Evolutionary conservation across 2,797 vertebrate genomes (phyloP), one percentile per base, ranked within the genome.

Genomic region (Graptemys geographica): DNA sequence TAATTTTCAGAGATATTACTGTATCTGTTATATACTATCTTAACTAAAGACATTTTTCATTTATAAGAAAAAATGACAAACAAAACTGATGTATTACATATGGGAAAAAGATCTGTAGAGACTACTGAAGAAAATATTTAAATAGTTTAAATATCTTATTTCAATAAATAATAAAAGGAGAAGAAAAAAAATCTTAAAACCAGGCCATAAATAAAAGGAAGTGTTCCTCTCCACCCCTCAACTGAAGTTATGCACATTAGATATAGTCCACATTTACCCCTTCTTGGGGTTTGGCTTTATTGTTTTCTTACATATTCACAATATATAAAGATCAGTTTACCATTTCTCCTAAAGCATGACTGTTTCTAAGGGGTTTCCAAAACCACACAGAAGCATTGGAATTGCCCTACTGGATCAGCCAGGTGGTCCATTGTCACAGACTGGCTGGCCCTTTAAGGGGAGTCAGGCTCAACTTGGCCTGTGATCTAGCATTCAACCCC

Each of bases 361-460:
- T 80, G 52, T 79, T 90, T 94, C 79, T 27, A 62, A 23, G 59
- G 59, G 2, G 5, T 92, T 96, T 91, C 90, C 37, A 79, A 6
- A 82, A 31, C 47, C 23, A 6, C 78, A 18, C 5, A 55, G 80
- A 90, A 90, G 0, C 9, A 25, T 90, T 87, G 56, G 76, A 28
- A 80, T 4, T 81, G 1, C 69, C 85, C 91, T 79, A 27, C 4
- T 82, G 5, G 74, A 18, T 8, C 2, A n/a, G 18, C 18, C 37
- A 78, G 2, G 11, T 28, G 8, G 74, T 86, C 21, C 16, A 15
- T 65, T 65, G 31, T 65, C 59, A 65, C 15, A 62, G 31, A 31
- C 15, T 65, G 15, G 33, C 59, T n/a, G 62, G 33, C 16, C 8
- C 62, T n/a, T 18, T n/a, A 65, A 65, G 8, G 31, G 62, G 16